These are phyloP conservation scores for Pogoniulus pusillus DNA, from an alignment of 2,797 vertebrate genomes.

Conservation along the genomic window DNA sequence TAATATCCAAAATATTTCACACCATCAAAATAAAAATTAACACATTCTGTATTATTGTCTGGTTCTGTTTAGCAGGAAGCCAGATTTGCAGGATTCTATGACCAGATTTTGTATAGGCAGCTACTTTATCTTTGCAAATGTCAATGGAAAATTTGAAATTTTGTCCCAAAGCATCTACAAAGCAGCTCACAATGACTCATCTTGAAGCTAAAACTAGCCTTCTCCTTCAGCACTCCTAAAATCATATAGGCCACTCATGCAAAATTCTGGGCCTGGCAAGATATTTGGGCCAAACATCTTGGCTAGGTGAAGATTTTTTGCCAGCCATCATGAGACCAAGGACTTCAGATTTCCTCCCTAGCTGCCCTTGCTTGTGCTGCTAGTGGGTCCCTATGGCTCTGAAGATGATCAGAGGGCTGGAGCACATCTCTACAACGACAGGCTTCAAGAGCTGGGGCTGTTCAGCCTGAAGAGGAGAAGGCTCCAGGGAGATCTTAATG, in stretches of 20 bases:
- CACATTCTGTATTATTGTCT: not conserved
- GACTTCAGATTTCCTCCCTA: not conserved
- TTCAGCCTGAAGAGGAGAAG: no score
- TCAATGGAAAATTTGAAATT: not conserved
- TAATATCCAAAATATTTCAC: not conserved
- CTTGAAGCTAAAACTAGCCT: not conserved
- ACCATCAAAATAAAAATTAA: not conserved
- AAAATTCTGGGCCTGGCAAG: not conserved
- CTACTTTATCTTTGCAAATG: not conserved
- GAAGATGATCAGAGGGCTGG: not conserved
- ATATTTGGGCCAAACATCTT: not conserved
- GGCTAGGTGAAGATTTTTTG: not conserved
- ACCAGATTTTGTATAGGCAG: not conserved
- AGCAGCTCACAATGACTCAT: not conserved
- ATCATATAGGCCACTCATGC: not conserved
- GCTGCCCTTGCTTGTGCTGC: rapidly evolving
- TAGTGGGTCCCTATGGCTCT: rapidly evolving
- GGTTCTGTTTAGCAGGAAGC: not conserved
- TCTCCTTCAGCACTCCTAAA: not conserved
- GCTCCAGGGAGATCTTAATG: no score
- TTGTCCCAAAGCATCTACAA: not conserved
- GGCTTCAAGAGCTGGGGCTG: no score
- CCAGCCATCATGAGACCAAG: not conserved
- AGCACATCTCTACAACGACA: no score
- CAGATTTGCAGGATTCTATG: not conserved